These are phyloP conservation scores for Eupithecia vulgata DNA, from an alignment of 2,888 invertebrate genomes.

Conservation along the genomic window DNA sequence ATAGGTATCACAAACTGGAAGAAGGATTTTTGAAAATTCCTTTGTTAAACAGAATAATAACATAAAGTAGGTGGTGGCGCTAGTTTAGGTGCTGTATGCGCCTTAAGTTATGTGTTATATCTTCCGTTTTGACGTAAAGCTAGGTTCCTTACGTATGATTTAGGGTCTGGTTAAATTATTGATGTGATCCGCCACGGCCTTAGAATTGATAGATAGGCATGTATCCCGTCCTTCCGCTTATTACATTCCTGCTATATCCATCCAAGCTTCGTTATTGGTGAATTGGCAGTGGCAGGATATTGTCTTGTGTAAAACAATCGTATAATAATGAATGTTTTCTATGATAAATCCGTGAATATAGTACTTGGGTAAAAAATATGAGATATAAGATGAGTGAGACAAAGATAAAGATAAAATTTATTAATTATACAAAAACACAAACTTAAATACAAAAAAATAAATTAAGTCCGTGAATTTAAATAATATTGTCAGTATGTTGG, in stretches of 20 bases:
- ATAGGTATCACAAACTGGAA: no score
- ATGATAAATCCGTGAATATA: not conserved
- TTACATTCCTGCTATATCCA: slow-evolving; percentile 5
- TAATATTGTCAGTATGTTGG: no score
- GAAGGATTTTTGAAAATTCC: no score
- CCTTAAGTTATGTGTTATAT: not conserved
- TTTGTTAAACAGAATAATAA: no score
- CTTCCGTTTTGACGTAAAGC: slow-evolving; percentile 2
- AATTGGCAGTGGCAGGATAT: not conserved
- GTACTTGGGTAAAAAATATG: not conserved
- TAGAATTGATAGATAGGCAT: slow-evolving; percentile 17
- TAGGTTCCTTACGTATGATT: slow-evolving; percentile 11
- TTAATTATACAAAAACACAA: no score
- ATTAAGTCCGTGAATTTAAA: no score
- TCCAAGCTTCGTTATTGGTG: not conserved
- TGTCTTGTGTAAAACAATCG: not conserved
- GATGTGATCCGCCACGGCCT: not conserved
- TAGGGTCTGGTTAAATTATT: slow-evolving; percentile 10
- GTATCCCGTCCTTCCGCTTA: slow-evolving; percentile 2
- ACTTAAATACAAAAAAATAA: no score
- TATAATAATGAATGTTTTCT: not conserved
- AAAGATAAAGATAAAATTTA: no score
- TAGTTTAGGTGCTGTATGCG: no score
- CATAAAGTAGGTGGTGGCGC: no score
- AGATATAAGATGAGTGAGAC: no score